Base-by-base conservation (phyloP, 2,113 vertebrate genomes). In the Polypterus bichir region DNA sequence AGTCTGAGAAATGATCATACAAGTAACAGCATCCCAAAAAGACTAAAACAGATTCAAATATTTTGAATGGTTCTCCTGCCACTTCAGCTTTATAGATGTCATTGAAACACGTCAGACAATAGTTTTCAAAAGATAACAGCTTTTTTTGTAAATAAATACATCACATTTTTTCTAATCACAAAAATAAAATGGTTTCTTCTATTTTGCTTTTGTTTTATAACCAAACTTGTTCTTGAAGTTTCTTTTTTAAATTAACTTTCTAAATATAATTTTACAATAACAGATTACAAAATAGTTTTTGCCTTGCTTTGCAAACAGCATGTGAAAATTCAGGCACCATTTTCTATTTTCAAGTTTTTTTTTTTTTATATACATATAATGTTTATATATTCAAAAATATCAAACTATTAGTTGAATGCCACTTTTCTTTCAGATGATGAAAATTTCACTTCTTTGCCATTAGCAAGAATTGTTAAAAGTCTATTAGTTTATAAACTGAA, bases 191-290 rank as follows among this genome's bases (percentile, higher is more conserved):
- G 51, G 56, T 58, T 58, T 58, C n/a, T 70, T 75, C 61, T 53
- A 48, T 61, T 63, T 46, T 27, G 27, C 27, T 48, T 44, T 45
- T 27, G 60, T 59, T 66, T 62, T 58, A 46, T 45, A 70, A 53
- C 27, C 45, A 10, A 47, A 62, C 54, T 55, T 52, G 47, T 48
- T 59, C 45, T 61, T 27, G 60, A 57, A 59, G 56, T 62, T 46
- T 5, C 57, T 53, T 44, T 27, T 44, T 58, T 52, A 52, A 52
- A 52, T 52, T 52, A 10, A 65, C 71, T 76, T 78, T 59, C 72
- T 77, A 73, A 75, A 81, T 71, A 74, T 67, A 79, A 63, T 66
- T 71, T 55, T 72, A 74, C 74, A 81, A 64, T 72, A 80, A 76
- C 63, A 67, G 58, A 66, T 73, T 81, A 78, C 62, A 84, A 80